These are phyloP conservation scores for Diorhabda elongata DNA, from an alignment of 1,140 invertebrate species.

Conservation along the genomic window DNA sequence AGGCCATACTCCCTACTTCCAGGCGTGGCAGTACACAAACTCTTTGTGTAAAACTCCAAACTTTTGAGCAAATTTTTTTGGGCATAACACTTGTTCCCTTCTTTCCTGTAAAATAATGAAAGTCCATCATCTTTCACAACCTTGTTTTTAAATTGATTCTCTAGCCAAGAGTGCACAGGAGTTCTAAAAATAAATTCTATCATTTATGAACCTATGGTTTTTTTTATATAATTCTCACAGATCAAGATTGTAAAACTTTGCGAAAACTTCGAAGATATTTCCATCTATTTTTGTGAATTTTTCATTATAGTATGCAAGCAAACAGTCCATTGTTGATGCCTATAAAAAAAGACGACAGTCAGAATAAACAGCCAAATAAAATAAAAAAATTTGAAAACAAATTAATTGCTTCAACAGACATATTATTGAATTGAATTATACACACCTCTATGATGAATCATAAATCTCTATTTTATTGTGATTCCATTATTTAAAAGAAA, in stretches of 20 bases:
- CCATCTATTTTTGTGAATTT: slow-evolving; percentile 35
- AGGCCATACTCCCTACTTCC: slow-evolving; percentile 32
- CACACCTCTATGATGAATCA: neutral
- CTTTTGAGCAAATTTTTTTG: slow-evolving; percentile 34
- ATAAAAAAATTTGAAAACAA: neutral
- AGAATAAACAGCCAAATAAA: neutral
- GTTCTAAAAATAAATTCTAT: slow-evolving; percentile 30
- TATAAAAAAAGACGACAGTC: slow-evolving; percentile 10
- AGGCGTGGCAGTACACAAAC: slow-evolving; percentile 38
- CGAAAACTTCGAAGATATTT: slow-evolving; percentile 35
- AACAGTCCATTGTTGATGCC: slow-evolving; percentile 31
- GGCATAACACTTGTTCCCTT: slow-evolving; percentile 38
- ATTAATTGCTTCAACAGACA: neutral
- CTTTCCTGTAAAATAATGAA: slow-evolving; percentile 31
- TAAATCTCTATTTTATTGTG: neutral
- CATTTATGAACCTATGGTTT: neutral
- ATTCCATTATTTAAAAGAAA: neutral
- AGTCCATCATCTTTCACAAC: slow-evolving; percentile 29
- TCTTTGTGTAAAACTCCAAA: slow-evolving; percentile 38
- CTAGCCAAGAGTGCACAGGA: slow-evolving; percentile 35
- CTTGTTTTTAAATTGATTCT: slow-evolving; percentile 35
- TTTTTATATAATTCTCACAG: slow-evolving; percentile 24
- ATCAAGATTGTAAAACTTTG: slow-evolving; percentile 35
- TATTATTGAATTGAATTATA: neutral
- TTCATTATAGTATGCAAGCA: slow-evolving; percentile 34